Percentiles rank a stretch among this genome's conserved stretches.
Conservation (phyloP, 1,140 invertebrate genomes). For the Ceratoteleas bidentatus region DNA sequence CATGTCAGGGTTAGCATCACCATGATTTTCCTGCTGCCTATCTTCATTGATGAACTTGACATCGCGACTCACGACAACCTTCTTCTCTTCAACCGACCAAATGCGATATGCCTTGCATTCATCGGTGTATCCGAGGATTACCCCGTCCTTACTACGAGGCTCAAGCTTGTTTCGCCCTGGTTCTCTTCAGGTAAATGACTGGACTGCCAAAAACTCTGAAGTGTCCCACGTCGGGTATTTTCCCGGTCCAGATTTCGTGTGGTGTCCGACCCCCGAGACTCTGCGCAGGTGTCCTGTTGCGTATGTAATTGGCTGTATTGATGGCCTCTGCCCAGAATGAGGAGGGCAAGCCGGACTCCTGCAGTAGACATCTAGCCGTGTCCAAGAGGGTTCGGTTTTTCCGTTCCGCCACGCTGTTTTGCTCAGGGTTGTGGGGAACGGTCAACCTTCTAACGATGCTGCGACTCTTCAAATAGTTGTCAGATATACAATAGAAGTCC, state of each 20-base stretch:
- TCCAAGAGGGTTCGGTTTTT: slow-evolving; percentile 2
- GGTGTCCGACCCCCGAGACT: background rate
- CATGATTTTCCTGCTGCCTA: background rate
- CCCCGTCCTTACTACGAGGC: slow-evolving; percentile 36
- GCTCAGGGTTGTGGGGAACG: too few species aligned
- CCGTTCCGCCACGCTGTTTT: slow-evolving; percentile 71
- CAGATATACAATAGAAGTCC: too few species aligned
- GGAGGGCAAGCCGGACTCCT: background rate
- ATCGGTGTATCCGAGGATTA: background rate
- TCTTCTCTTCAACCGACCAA: slow-evolving; percentile 10
- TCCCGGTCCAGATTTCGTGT: background rate
- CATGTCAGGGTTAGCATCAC: background rate
- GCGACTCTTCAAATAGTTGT: slow-evolving; percentile 29
- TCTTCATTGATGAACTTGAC: background rate
- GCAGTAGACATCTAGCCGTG: background rate
- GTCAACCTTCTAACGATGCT: slow-evolving; percentile 4
- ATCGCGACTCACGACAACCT: background rate
- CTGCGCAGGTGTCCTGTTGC: background rate
- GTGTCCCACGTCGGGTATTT: background rate
- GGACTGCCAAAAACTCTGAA: background rate
- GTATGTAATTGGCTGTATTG: background rate
- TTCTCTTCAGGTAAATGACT: background rate
- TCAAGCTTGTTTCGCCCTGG: background rate
- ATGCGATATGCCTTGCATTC: slow-evolving; percentile 40
- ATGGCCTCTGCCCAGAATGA: slow-evolving; percentile 2